Base-by-base conservation (phyloP, 2,113 vertebrate species). In the Porphyrio hochstetteri region DNA sequence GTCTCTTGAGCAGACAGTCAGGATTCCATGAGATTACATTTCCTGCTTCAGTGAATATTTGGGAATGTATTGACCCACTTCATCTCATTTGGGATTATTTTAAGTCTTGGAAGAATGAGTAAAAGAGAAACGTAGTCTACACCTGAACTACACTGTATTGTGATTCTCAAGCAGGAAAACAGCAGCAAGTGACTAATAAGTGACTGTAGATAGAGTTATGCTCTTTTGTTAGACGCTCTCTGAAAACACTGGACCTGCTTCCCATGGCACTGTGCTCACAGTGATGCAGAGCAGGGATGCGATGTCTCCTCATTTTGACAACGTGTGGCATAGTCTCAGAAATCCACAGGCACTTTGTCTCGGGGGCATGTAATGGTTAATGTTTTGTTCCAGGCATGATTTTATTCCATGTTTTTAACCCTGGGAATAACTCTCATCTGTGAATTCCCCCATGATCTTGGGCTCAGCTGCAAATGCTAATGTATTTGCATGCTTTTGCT, bases 11-110 rank as follows among this genome's bases (percentile, higher is more conserved):
- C 36, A 83, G 57, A 46, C 40, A 75, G 18, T 88, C 61, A 93
- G 85, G 80, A 82, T 94, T 93, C 68, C 71, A 81, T 78, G 69
- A 90, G 88, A 94, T 93, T 94, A 75, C 46, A 77, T 92, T 93
- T 88, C 52, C 57, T 88, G 82, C 88, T 95, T 94, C 95, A 86
- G 52, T 90, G 86, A 74, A 83, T 93, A 67, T 94, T 88, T 88
- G 72, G 79, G 60, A 94, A 93, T 60, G 46, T 90, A 75, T 78
- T 84, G 72, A 88, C 48, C 75, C 3, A 4, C 60, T 84, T 94
- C 16, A 53, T 50, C 52, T 94, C 86, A 48, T 84, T 83, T 75
- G 71, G 59, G 63, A 60, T 90, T 93, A 70, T 95, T 94, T 90
- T 67, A 59, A 64, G 69, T 33, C 42, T 83, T 75, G 69, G 52